Evolutionary conservation across 2,888 invertebrate genomes (phyloP).

Genomic region (Epinotia brunnichana): DNA sequence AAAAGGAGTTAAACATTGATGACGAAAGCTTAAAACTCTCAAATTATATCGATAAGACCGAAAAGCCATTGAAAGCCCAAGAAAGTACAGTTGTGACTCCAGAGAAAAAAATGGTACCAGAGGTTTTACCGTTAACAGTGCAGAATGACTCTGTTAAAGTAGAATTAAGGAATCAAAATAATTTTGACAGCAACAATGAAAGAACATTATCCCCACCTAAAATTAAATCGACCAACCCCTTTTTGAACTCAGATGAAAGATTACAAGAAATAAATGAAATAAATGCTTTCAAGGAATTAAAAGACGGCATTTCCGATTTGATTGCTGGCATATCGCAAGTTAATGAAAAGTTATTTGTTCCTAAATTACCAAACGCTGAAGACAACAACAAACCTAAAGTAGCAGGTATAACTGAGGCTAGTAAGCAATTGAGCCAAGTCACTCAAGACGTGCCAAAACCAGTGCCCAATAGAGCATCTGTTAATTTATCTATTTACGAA

Average conservation of each 20-base stretch:
- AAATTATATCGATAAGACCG: constrained; percentile 54
- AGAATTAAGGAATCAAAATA: constrained; percentile 46
- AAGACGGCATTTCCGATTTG: constrained; percentile 80
- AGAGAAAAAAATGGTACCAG: constrained; percentile 63
- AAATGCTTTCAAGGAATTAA: constrained; percentile 78
- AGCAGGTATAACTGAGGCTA: constrained; percentile 65
- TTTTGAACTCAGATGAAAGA: constrained; percentile 69
- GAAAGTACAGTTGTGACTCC: constrained; percentile 61
- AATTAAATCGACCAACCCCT: constrained; percentile 72
- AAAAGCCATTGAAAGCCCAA: constrained; percentile 56
- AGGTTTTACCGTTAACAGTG: constrained; percentile 59
- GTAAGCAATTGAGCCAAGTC: constrained; percentile 66
- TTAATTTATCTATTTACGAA: constrained; percentile 76
- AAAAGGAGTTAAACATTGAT: constrained; percentile 73
- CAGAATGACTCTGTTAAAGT: constrained; percentile 65
- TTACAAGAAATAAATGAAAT: constrained; percentile 76
- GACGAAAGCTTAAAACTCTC: constrained; percentile 69
- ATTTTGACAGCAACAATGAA: constrained; percentile 49
- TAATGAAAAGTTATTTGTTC: constrained; percentile 74
- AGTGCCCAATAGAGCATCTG: constrained; percentile 67
- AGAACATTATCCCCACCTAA: constrained; percentile 51
- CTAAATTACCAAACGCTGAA: constrained; percentile 58
- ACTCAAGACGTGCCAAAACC: constrained; percentile 58
- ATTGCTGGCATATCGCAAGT: constrained; percentile 81
- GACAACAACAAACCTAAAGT: constrained; percentile 55